Conservation (phyloP, 2,113 vertebrate genomes). For the Eudorcas thomsonii region DNA sequence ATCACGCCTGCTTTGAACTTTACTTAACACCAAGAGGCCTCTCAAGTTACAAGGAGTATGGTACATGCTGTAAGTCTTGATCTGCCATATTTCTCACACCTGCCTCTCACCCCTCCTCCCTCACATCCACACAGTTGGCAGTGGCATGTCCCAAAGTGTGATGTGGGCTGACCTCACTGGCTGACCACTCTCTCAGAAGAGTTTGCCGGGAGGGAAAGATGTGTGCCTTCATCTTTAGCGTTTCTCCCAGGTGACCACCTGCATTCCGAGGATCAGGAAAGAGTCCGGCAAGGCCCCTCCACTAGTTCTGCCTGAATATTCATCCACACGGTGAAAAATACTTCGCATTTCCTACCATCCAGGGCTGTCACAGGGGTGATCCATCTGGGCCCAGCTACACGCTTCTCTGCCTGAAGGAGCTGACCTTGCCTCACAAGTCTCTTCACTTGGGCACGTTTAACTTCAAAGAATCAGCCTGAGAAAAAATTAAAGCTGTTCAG, state of each 20-base stretch:
- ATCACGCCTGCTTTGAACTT: conserved; percentile 69
- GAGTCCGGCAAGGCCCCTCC: not conserved
- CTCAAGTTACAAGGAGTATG: not conserved
- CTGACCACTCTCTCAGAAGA: not conserved
- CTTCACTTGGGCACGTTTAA: not conserved
- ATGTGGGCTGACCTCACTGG: conserved; percentile 26
- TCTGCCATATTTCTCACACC: conserved; percentile 5
- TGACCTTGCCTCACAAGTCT: conserved; percentile 14
- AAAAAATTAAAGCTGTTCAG: not conserved
- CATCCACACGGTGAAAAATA: not conserved
- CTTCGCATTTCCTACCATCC: not conserved
- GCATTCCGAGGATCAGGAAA: not conserved
- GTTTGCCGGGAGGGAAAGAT: not conserved
- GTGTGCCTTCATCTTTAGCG: not conserved
- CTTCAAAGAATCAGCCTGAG: conserved; percentile 1
- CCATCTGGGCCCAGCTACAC: not conserved
- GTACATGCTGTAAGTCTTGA: not conserved
- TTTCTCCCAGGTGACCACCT: not conserved
- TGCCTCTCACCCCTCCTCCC: conserved; percentile 6
- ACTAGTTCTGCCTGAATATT: not conserved
- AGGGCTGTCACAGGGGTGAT: not conserved
- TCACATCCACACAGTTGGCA: conserved; percentile 28
- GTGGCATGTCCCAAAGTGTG: not conserved
- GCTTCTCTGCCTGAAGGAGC: not conserved
- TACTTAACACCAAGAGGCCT: conserved; percentile 37